Percentiles rank a stretch among this genome's conserved stretches.
Evolutionary conservation across 2,113 vertebrate genomes (phyloP).

Genomic region (Noturus placidus): DNA sequence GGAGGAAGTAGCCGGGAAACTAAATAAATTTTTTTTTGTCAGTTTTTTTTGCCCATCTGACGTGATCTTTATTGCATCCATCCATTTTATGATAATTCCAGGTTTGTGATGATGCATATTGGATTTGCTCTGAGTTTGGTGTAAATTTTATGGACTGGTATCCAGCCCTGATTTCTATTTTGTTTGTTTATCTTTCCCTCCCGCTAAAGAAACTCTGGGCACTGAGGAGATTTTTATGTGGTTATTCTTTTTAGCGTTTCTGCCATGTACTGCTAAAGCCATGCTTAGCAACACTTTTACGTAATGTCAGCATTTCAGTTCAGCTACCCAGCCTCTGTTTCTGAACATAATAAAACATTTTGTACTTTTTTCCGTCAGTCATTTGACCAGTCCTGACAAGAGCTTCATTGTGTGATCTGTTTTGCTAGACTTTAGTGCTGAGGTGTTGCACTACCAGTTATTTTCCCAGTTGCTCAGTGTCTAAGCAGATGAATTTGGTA

Average conservation of each 20-base stretch:
- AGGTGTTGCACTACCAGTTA: background rate
- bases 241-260: background rate
- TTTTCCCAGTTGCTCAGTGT: background rate
- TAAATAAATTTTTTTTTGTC: background rate
- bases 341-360: constrained; percentile 66
- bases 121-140: background rate
- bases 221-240: background rate
- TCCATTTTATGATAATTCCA: background rate
- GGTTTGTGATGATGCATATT: background rate
- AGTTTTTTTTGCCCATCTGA: no score
- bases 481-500: background rate
- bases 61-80: background rate
- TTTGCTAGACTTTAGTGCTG: background rate
- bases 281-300: constrained; percentile 18
- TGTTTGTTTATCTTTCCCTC: constrained; percentile 38
- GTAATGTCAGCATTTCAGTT: constrained; percentile 12
- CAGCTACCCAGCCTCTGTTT: constrained; percentile 22
- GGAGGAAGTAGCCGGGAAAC: background rate
- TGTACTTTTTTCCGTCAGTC: constrained; percentile 42
- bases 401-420: background rate
- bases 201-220: constrained; percentile 6
- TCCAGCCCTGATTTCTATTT: constrained; percentile 67
- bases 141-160: constrained; percentile 66
- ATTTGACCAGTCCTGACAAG: background rate
- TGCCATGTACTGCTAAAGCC: background rate